A percentile compares a stretch with the other conserved stretches of the same genome.
These are phyloP conservation scores for Etheostoma perlongum DNA, from an alignment of 2,797 vertebrate genomes.

Conservation along the genomic window DNA sequence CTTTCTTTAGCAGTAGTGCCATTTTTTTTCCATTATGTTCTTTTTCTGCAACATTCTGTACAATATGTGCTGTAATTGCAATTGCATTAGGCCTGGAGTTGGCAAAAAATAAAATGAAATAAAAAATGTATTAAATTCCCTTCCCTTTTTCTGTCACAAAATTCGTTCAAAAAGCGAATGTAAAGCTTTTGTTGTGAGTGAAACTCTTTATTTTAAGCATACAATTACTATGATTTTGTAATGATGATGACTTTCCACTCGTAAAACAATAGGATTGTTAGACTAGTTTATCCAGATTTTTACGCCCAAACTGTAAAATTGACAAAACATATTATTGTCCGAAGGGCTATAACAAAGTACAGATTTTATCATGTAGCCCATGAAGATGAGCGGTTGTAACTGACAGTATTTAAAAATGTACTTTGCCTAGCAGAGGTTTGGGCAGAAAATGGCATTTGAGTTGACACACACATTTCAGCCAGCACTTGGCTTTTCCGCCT, in stretches of 20 bases:
- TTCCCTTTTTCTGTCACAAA: conserved; percentile 76
- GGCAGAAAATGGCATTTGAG: not conserved
- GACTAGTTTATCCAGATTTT: not conserved
- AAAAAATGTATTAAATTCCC: conserved; percentile 84
- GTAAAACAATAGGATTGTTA: no score
- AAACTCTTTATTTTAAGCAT: not conserved
- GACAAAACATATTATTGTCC: not conserved
- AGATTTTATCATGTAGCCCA: no score
- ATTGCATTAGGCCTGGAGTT: conserved; percentile 96
- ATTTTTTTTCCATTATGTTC: conserved; percentile 88
- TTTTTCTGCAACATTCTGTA: conserved; percentile 93
- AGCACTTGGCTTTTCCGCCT: conserved; percentile 2
- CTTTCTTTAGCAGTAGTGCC: conserved; percentile 92
- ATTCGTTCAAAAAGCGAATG: conserved; percentile 1
- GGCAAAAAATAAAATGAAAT: conserved; percentile 87
- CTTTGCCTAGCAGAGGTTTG: not conserved
- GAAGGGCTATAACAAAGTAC: not conserved
- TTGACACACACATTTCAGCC: not conserved
- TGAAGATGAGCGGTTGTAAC: not conserved
- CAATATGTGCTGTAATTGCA: conserved; percentile 96
- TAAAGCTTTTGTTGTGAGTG: not conserved
- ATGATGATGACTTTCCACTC: not conserved
- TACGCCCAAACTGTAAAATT: not conserved
- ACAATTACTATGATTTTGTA: not conserved
- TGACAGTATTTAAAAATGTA: not conserved